Evolutionary conservation across 2,113 vertebrate species (phyloP).

Genomic region (Campylorhamphus procurvoides): DNA sequence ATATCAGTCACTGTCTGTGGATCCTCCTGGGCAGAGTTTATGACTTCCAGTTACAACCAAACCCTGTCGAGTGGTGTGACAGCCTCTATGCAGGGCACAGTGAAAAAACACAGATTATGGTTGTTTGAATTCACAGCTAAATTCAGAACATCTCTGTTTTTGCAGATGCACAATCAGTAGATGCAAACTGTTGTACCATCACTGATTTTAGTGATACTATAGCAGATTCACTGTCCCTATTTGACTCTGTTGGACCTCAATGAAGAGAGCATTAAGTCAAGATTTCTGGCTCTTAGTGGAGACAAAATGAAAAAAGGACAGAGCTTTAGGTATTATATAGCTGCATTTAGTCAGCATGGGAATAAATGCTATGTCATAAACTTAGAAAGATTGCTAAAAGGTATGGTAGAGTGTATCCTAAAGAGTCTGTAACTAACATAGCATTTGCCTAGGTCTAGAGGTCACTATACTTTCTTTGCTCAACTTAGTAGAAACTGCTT

Average conservation of each 20-base stretch:
- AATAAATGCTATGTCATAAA: background rate
- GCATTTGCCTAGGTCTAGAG: background rate
- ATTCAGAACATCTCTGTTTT: background rate
- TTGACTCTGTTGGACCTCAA: background rate
- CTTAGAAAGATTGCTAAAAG: background rate
- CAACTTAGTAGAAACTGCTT: background rate
- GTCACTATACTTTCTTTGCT: background rate
- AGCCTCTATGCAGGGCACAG: background rate
- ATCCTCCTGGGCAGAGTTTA: background rate
- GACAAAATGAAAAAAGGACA: background rate
- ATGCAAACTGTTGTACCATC: background rate
- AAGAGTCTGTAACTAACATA: background rate
- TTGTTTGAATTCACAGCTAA: background rate
- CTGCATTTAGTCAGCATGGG: background rate
- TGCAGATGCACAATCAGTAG: background rate
- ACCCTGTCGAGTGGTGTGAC: background rate
- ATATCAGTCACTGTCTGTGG: accelerated
- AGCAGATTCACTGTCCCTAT: background rate
- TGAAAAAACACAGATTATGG: background rate
- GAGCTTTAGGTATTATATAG: background rate
- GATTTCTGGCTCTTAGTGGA: background rate
- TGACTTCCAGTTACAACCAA: background rate
- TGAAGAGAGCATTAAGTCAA: background rate
- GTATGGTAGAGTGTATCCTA: background rate
- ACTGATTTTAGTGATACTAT: background rate